A percentile compares a stretch with the other conserved stretches of the same genome.
Evolutionary conservation across 2,797 vertebrate genomes (phyloP).

Genomic region (Onychomys torridus): DNA sequence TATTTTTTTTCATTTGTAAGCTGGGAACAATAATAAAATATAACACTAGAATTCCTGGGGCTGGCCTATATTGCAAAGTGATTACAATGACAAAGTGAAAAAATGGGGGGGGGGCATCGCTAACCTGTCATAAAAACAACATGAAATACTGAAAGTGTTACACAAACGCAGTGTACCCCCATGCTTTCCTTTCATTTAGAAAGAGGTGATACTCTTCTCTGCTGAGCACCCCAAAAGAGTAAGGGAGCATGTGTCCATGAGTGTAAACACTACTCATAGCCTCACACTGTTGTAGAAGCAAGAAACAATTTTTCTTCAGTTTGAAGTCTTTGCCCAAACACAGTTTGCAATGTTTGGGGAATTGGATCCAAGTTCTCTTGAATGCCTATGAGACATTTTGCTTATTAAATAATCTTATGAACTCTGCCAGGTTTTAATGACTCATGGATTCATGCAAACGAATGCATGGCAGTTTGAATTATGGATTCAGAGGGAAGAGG

Average conservation of each 20-base stretch:
- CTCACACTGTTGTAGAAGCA: neutral
- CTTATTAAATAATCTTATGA: constrained; percentile 69
- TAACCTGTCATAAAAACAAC: neutral
- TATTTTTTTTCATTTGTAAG: constrained; percentile 25
- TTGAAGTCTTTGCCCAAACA: constrained; percentile 67
- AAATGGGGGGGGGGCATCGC: neutral
- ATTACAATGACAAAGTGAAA: constrained; percentile 4
- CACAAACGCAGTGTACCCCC: neutral
- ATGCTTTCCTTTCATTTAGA: neutral
- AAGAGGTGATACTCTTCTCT: neutral
- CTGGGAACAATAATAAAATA: neutral
- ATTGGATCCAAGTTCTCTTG: constrained; percentile 32
- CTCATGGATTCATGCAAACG: constrained; percentile 55
- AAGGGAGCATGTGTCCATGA: neutral
- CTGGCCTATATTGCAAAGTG: neutral
- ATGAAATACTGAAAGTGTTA: neutral
- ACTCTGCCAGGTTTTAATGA: constrained; percentile 54
- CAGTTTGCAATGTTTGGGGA: constrained; percentile 54
- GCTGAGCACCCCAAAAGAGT: neutral
- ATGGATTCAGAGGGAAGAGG: constrained; percentile 27
- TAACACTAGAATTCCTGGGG: neutral
- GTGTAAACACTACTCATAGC: neutral
- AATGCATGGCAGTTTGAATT: constrained; percentile 18
- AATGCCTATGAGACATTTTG: constrained; percentile 61
- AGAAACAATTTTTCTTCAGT: neutral